A percentile compares a stretch with the other conserved stretches of the same genome.
Conservation (phyloP, 2,797 vertebrate species). For the Enteromius viviparus region DNA sequence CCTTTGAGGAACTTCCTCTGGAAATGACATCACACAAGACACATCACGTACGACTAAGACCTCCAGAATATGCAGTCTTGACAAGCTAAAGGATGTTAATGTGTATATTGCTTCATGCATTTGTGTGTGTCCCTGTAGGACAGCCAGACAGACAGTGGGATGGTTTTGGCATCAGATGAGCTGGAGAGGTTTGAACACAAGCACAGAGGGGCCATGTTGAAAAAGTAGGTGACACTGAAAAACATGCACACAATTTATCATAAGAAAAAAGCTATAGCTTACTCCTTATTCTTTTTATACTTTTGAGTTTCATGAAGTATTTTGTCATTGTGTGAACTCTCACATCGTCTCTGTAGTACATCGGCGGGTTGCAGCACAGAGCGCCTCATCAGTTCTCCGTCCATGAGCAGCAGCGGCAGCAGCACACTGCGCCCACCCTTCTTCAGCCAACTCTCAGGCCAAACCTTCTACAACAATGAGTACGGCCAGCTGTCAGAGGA, state of each 20-base stretch:
- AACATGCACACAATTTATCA: neutral
- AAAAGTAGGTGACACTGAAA: constrained; percentile 77
- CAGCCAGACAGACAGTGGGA: constrained; percentile 98
- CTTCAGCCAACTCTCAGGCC: constrained; percentile 83
- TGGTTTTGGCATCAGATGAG: constrained; percentile 98
- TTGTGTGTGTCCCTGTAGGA: constrained; percentile 82
- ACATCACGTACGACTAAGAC: constrained; percentile 81
- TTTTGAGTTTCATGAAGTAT: neutral
- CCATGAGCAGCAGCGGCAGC: constrained; percentile 64
- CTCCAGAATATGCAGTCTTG: neutral
- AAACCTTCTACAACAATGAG: constrained; percentile 98
- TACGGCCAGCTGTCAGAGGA: constrained; percentile 90
- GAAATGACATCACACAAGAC: constrained; percentile 85
- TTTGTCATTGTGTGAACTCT: neutral
- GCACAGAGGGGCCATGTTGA: constrained; percentile 80
- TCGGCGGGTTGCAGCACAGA: constrained; percentile 77
- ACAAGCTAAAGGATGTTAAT: neutral
- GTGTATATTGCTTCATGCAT: neutral
- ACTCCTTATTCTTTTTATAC: neutral
- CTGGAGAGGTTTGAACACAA: constrained; percentile 91
- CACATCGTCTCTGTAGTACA: constrained; percentile 67
- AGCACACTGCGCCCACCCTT: constrained; percentile 75
- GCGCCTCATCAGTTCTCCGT: constrained; percentile 69
- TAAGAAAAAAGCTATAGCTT: neutral
- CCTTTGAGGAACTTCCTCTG: constrained; percentile 92